Evolutionary conservation across 2,113 vertebrate species (phyloP).

Genomic region (Seriola dumerili): DNA sequence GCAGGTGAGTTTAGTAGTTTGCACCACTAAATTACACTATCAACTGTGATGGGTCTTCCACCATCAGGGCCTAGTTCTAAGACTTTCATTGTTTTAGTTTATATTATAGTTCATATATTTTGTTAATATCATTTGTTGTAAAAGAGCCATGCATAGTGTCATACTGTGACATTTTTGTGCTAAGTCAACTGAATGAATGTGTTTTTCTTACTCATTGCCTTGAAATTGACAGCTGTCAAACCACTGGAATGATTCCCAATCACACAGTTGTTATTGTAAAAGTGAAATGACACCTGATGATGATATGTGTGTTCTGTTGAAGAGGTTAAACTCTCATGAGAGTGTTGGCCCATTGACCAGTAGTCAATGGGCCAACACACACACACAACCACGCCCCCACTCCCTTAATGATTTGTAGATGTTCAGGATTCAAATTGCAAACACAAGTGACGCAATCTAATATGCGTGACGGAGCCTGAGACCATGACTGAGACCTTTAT

Average conservation of each 20-base stretch:
- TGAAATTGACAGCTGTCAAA: no score
- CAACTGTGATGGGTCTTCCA: no score
- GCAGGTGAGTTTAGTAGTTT: no score
- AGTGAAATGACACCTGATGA: neutral
- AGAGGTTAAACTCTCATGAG: neutral
- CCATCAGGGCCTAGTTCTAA: no score
- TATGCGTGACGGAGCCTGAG: slow-evolving; percentile 29
- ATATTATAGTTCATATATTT: no score
- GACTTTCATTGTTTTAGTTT: no score
- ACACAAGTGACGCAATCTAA: slow-evolving; percentile 23
- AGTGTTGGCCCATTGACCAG: slow-evolving; percentile 5
- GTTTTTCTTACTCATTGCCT: no score
- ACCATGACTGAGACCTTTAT: slow-evolving; percentile 40
- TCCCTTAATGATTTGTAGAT: neutral
- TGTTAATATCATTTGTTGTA: neutral
- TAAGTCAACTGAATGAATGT: no score
- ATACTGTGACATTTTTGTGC: no score
- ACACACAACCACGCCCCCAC: rapidly evolving
- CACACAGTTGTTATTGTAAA: no score
- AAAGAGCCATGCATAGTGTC: neutral
- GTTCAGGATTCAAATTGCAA: slow-evolving; percentile 47
- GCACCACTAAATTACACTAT: no score
- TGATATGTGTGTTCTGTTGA: neutral
- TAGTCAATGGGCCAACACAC: neutral
- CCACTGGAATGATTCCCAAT: no score